These are phyloP conservation scores for Corticium candelabrum DNA, from an alignment of 37 sponge, comb jelly and placozoan species.

Conservation along the genomic window DNA sequence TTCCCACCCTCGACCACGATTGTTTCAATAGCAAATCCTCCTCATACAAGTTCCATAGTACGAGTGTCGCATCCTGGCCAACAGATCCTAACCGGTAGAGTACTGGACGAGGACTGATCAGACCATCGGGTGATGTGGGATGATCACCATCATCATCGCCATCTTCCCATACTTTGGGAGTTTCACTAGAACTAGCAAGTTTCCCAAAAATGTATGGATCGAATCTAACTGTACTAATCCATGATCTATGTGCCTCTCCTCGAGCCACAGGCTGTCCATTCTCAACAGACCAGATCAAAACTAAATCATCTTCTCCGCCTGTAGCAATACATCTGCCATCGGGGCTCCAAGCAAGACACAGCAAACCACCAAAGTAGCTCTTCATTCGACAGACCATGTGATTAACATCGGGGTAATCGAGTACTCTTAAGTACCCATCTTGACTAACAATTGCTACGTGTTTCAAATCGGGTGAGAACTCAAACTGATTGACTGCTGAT, in stretches of 20 bases:
- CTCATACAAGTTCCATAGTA: constrained; percentile 88
- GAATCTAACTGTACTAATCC: constrained; percentile 80
- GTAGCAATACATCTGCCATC: constrained; percentile 83
- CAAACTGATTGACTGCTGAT: constrained; percentile 43
- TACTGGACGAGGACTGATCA: neutral
- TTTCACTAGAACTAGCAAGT: neutral
- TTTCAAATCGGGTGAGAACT: constrained; percentile 77
- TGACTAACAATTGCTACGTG: constrained; percentile 83
- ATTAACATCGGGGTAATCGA: constrained; percentile 53
- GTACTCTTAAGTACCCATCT: constrained; percentile 84
- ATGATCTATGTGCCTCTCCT: constrained; percentile 87
- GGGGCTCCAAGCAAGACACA: constrained; percentile 96
- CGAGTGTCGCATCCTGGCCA: constrained; percentile 80
- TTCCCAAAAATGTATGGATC: constrained; percentile 45
- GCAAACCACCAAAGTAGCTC: constrained; percentile 86
- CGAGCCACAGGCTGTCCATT: constrained; percentile 20
- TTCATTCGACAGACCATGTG: constrained; percentile 72
- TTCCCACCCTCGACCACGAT: neutral
- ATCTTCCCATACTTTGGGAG: neutral
- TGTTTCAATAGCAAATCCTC: constrained; percentile 9
- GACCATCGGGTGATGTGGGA: neutral
- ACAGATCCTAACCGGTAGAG: constrained; percentile 82
- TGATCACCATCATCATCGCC: neutral
- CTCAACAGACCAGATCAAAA: constrained; percentile 72
- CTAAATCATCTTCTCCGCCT: constrained; percentile 93